These are phyloP conservation scores for Drosophila trapezifrons DNA, from an alignment of 1,140 invertebrate species.

Conservation along the genomic window DNA sequence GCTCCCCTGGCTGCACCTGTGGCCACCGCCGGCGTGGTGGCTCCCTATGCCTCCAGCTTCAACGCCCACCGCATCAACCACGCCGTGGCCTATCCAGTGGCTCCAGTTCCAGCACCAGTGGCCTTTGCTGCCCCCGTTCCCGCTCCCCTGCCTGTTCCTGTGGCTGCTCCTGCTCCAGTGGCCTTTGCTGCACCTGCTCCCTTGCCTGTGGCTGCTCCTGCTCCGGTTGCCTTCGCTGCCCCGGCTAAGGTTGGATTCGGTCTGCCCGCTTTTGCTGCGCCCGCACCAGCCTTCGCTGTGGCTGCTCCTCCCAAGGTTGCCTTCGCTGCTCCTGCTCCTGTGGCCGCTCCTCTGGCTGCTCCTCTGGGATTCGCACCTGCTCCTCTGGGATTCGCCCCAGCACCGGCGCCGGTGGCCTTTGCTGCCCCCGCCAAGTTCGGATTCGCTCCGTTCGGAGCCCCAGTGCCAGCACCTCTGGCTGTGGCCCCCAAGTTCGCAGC, in stretches of 20 bases:
- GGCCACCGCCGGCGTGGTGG: conserved; percentile 67
- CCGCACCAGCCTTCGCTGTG: conserved; percentile 29
- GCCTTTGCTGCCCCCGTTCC: conserved; percentile 62
- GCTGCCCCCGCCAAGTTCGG: conserved; percentile 65
- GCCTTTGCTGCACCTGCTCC: conserved; percentile 57
- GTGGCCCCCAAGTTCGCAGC: conserved; percentile 63
- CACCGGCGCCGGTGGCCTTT: conserved; percentile 66
- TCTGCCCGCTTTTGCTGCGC: conserved; percentile 25
- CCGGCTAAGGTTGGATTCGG: conserved; percentile 40
- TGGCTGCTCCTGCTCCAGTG: conserved; percentile 43
- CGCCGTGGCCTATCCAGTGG: conserved; percentile 85
- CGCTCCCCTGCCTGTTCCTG: conserved; percentile 41
- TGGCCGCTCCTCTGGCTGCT: no score
- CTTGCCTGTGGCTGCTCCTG: conserved; percentile 35
- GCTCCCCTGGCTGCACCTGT: conserved; percentile 60
- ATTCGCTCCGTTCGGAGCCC: conserved; percentile 65
- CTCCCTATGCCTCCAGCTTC: conserved; percentile 86
- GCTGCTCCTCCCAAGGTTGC: conserved; percentile 41
- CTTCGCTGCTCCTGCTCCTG: conserved; percentile 55
- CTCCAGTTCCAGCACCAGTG: conserved; percentile 66
- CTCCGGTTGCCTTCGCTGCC: conserved; percentile 71
- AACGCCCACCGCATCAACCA: conserved; percentile 87
- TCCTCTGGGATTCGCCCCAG: conserved; percentile 48
- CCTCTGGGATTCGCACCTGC: conserved; percentile 56
- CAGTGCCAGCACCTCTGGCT: conserved; percentile 68